phyloP scores from a whole-genome alignment of 2,888 invertebrate species.

The Volucella inflata region DNA sequence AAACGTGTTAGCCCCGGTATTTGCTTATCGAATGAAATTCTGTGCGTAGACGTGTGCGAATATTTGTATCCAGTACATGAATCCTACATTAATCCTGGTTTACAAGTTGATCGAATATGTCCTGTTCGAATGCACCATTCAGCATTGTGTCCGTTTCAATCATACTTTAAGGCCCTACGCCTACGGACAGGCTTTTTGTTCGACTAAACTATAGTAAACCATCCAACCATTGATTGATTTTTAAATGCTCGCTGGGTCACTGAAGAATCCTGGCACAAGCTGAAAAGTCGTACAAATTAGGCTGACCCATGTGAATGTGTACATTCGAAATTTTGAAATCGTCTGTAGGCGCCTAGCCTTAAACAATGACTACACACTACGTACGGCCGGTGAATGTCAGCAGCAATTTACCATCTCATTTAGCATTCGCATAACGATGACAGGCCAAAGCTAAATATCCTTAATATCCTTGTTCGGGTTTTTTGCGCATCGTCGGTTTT shows the following conservation, averaged over 20 bases:
- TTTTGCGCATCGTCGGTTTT: slow-evolving; percentile 31
- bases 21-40: slow-evolving; percentile 64
- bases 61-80: slow-evolving; percentile 14
- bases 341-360: no score
- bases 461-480: slow-evolving; percentile 50
- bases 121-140: neutral
- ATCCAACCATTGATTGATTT: no score
- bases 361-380: no score
- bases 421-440: slow-evolving; percentile 71
- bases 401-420: slow-evolving; percentile 69
- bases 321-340: neutral
- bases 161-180: no score
- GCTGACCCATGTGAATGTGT: no score
- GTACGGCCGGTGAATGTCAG: slow-evolving; percentile 32
- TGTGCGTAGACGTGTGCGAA: neutral
- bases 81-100: slow-evolving; percentile 45
- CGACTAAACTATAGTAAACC: no score
- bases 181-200: no score
- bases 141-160: no score
- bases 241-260: no score
- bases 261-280: no score
- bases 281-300: no score
- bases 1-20: slow-evolving; percentile 63
- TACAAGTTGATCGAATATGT: slow-evolving; percentile 44
- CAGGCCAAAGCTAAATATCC: slow-evolving; percentile 57